These are phyloP conservation scores for Galerucella pusilla DNA, from an alignment of 2,888 invertebrate species.

Conservation along the genomic window DNA sequence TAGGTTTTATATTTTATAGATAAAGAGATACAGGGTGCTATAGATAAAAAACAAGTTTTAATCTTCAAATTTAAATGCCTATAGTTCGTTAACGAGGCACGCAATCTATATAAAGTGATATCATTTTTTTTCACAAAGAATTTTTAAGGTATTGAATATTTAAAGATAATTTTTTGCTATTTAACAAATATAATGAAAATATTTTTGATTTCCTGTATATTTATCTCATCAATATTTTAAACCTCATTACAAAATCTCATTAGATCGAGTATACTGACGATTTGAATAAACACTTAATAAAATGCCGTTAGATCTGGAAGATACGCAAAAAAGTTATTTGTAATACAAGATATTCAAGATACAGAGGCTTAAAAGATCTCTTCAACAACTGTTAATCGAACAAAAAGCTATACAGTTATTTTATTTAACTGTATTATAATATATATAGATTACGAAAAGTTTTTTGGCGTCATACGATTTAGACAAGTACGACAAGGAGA, in stretches of 20 bases:
- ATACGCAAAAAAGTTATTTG: neutral
- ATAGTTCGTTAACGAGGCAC: no score
- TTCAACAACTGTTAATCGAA: neutral
- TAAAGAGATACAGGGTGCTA: no score
- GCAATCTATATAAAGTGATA: no score
- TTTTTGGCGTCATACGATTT: no score
- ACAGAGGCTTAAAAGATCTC: neutral
- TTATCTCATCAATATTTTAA: neutral
- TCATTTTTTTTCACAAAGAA: no score
- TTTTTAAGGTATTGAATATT: no score
- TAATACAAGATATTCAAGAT: neutral
- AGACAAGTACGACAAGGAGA: no score
- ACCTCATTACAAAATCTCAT: neutral
- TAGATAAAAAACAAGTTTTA: no score
- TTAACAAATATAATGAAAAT: neutral
- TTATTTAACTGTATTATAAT: constrained; percentile 12
- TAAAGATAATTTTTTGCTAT: neutral
- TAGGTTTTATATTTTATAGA: no score
- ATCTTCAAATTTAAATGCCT: no score
- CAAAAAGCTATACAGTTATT: constrained; percentile 9
- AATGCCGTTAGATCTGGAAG: neutral
- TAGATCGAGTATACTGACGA: neutral
- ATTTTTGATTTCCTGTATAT: neutral
- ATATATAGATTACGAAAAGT: no score
- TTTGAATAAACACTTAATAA: neutral